phyloP scores from a whole-genome alignment of 2,888 invertebrate genomes.

The Trissoscelio sp. region DNA sequence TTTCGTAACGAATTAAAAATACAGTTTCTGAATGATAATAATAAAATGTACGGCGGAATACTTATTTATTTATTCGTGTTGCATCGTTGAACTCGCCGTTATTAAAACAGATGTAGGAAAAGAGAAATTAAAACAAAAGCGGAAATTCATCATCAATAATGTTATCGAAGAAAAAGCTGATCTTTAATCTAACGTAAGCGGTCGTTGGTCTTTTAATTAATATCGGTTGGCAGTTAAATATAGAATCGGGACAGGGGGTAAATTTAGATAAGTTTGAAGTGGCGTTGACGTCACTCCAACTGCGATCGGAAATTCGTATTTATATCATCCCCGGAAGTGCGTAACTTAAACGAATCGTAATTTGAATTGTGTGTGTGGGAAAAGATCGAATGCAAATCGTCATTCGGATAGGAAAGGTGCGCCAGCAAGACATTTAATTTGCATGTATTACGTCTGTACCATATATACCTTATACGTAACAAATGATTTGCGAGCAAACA shows the following conservation, averaged over 20 bases:
- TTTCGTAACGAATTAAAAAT: too few species aligned
- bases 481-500: constrained; percentile 14
- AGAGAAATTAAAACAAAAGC: too few species aligned
- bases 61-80: too few species aligned
- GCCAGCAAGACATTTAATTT: constrained; percentile 30
- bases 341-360: too few species aligned
- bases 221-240: constrained; percentile 7
- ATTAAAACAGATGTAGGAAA: too few species aligned
- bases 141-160: too few species aligned
- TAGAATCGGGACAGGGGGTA: neutral
- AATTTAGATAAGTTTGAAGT: constrained; percentile 9
- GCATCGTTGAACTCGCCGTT: too few species aligned
- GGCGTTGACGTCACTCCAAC: neutral
- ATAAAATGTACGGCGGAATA: too few species aligned
- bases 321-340: neutral
- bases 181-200: constrained; percentile 7
- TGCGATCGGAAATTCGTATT: neutral
- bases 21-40: too few species aligned
- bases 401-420: constrained; percentile 2
- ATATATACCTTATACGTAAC: neutral
- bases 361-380: too few species aligned
- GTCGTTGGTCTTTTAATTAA: constrained; percentile 11
- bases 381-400: constrained; percentile 35
- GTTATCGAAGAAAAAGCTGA: neutral
- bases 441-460: neutral